Evolutionary conservation across 2,113 vertebrate genomes (phyloP), one percentile per base, ranked within the genome.

Genomic region (Pteropus alecto): DNA sequence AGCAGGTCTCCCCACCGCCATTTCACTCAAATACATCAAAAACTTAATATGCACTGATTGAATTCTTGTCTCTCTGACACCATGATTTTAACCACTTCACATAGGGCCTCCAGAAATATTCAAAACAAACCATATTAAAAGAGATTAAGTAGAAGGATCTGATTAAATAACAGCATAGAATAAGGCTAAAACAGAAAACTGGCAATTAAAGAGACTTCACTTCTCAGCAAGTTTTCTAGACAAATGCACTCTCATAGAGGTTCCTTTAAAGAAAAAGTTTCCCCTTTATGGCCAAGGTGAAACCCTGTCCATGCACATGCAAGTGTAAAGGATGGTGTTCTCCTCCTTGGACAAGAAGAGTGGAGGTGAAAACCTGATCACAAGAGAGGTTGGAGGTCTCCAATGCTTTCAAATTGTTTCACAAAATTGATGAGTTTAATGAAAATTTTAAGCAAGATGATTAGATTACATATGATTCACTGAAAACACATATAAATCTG

Each of bases 401-500:
- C 28, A 30, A 15, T 41, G 61, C 38, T 95, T 91, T 92, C 67
- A 87, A 81, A 26, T 38, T 81, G 51, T 95, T 73, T 87, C 63
- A 81, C 28, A 82, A 95, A 96, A 96, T 68, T 88, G 88, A 94
- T 82, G 77, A 78, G 28, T 60, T 77, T 87, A 94, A 96, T 95
- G 65, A 95, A 77, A 95, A 93, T n/a, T 86, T 92, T 82, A 96
- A 95, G 38, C 46, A 95, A 77, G 26, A 95, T 90, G 92, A 87
- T 92, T 77, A 96, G 48, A 68, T 81, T 83, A 91, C 91, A 38
- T 86, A 77, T 94, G 95, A 97, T 90, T 97, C 68, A 97, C 56
- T 94, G 48, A 92, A 71, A 94, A n/a, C 87, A 82, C 38, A 79
- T 38, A 93, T 14, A 90, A 81, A 96, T 18, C 77, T 95, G 67